A percentile compares a stretch with the other conserved stretches of the same genome.
phyloP scores from a whole-genome alignment of 2,797 vertebrate species.

The Uromys caudimaculatus region DNA sequence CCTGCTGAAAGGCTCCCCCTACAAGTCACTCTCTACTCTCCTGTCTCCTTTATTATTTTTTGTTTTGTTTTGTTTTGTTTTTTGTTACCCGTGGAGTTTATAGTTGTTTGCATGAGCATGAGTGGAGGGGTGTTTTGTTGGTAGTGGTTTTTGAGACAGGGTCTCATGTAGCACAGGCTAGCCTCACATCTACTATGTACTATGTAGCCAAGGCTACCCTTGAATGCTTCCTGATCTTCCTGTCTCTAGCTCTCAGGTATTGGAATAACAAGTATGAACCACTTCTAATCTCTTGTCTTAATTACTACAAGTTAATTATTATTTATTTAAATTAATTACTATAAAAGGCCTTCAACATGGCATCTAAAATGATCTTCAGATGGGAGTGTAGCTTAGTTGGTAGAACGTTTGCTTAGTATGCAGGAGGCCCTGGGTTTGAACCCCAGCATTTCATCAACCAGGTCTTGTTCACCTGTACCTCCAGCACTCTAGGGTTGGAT shows the following conservation, averaged over 20 bases:
- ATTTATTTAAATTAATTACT: background rate
- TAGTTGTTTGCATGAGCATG: background rate
- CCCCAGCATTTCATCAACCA: background rate
- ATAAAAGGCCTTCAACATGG: constrained; percentile 5
- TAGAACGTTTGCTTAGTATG: background rate
- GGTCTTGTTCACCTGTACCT: background rate
- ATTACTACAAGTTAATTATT: background rate
- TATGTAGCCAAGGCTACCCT: background rate
- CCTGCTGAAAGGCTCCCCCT: background rate
- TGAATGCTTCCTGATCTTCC: background rate
- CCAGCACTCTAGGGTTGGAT: too few relatives aligned
- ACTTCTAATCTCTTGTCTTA: constrained; percentile 15
- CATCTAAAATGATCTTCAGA: background rate
- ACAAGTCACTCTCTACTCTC: background rate
- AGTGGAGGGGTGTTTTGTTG: background rate
- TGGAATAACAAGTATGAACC: background rate
- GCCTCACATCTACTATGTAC: background rate
- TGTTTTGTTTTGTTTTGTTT: background rate
- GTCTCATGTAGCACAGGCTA: background rate
- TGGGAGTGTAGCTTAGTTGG: background rate
- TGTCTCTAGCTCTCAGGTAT: background rate
- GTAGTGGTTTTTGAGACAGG: background rate
- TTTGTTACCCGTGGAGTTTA: background rate
- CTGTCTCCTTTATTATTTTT: background rate
- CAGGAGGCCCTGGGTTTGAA: background rate